phyloP scores from a whole-genome alignment of 37 sponge, comb jelly and placozoan species.

The Cliona cf. orientalis region DNA sequence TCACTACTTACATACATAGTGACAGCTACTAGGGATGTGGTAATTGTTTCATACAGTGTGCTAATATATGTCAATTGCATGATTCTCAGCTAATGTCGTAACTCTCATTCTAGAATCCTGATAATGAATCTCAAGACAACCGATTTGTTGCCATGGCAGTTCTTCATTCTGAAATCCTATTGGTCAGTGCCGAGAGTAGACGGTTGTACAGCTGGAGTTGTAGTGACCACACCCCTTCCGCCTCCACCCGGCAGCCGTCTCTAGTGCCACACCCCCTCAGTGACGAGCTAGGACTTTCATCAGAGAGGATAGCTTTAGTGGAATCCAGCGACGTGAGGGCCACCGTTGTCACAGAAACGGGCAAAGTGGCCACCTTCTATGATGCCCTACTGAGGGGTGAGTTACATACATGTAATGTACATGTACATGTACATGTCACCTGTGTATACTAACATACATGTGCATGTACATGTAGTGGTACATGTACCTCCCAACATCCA shows the following conservation, averaged over 20 bases:
- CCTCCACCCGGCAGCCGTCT: neutral
- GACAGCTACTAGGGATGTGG: no score
- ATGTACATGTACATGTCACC: no score
- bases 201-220: conserved; percentile 74
- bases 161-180: conserved; percentile 79
- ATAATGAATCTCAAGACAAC: neutral
- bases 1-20: neutral
- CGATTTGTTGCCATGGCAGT: conserved; percentile 63
- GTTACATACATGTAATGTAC: neutral
- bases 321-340: conserved; percentile 66
- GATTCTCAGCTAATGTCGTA: neutral
- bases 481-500: no score
- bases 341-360: conserved; percentile 65
- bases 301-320: conserved; percentile 54
- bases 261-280: conserved; percentile 65
- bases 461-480: neutral
- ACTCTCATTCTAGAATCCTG: conserved; percentile 40
- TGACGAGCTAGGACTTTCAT: conserved; percentile 41
- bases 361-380: conserved; percentile 82
- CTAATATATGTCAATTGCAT: neutral
- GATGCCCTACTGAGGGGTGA: conserved; percentile 78
- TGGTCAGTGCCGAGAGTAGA: conserved; percentile 46
- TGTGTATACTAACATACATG: no score
- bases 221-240: neutral
- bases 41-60: no score